A percentile compares a stretch with the other conserved stretches of the same genome.
phyloP scores from a whole-genome alignment of 2,113 vertebrate genomes.

The Cranoglanis bouderius region DNA sequence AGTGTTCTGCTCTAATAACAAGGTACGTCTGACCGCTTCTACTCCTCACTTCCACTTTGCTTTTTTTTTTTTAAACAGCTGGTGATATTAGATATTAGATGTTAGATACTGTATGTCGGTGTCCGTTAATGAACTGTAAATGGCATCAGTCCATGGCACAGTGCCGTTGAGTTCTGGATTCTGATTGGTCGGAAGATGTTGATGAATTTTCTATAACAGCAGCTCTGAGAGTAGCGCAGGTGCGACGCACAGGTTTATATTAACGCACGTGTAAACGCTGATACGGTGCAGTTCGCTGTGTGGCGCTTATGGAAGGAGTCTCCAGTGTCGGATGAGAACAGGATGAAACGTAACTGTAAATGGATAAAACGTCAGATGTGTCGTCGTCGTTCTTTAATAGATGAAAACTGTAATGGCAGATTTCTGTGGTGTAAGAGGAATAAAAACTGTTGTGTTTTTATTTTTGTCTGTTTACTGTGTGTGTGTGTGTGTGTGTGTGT shows the following conservation, averaged over 20 bases:
- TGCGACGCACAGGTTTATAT: not conserved
- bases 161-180: not conserved
- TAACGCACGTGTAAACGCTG: not conserved
- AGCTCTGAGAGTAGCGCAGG: not conserved
- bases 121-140: not conserved
- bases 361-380: not conserved
- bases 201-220: not conserved
- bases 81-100: not conserved
- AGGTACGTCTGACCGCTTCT: constrained; percentile 71
- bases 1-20: constrained; percentile 80
- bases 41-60: not conserved
- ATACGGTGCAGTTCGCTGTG: not conserved
- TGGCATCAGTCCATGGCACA: not conserved
- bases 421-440: not conserved
- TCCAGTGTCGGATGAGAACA: too few species aligned
- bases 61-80: not conserved
- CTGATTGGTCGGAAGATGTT: not conserved
- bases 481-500: constrained; percentile 17
- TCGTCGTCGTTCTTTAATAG: not conserved
- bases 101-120: not conserved
- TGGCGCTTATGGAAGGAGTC: too few species aligned
- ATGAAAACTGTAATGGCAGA: not conserved
- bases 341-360: not conserved
- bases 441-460: not conserved
- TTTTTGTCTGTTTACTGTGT: not conserved